phyloP scores from a whole-genome alignment of 2,113 vertebrate genomes.

The Brachyistius frenatus region DNA sequence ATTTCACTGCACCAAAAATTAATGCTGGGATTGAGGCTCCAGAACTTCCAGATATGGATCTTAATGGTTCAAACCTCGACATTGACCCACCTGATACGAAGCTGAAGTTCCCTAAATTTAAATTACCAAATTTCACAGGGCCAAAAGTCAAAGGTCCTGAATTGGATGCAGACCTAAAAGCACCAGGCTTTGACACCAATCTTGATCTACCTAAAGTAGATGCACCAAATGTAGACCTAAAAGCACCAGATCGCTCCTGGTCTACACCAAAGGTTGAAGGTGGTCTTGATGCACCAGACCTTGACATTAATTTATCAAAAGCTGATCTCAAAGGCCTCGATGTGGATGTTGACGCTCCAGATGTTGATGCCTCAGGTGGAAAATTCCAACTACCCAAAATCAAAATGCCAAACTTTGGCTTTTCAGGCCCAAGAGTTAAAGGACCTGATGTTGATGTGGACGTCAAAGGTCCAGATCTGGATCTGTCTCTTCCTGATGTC shows the following conservation, averaged over 20 bases:
- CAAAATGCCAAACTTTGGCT: constrained; percentile 67
- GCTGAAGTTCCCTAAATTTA: constrained; percentile 54
- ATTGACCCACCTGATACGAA: constrained; percentile 43
- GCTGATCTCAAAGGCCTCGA: constrained; percentile 37
- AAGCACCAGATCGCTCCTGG: constrained; percentile 5
- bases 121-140: constrained; percentile 64
- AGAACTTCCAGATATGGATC: constrained; percentile 51
- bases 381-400: constrained; percentile 65
- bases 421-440: constrained; percentile 33
- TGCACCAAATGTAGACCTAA: constrained; percentile 46
- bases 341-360: constrained; percentile 51
- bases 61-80: constrained; percentile 25
- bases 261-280: constrained; percentile 31
- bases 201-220: constrained; percentile 41
- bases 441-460: neutral
- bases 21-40: constrained; percentile 49
- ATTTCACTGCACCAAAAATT: constrained; percentile 64
- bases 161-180: constrained; percentile 49
- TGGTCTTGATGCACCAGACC: constrained; percentile 24
- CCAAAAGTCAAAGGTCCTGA: constrained; percentile 58
- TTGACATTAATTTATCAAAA: constrained; percentile 19
- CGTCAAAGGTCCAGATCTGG: constrained; percentile 32
- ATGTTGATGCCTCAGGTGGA: constrained; percentile 52
- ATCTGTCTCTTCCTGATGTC: constrained; percentile 32
- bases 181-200: constrained; percentile 38